A percentile compares a stretch with the other conserved stretches of the same genome.
These are phyloP conservation scores for Bimastos eiseni DNA, from an alignment of 2,888 invertebrate genomes.

Conservation along the genomic window DNA sequence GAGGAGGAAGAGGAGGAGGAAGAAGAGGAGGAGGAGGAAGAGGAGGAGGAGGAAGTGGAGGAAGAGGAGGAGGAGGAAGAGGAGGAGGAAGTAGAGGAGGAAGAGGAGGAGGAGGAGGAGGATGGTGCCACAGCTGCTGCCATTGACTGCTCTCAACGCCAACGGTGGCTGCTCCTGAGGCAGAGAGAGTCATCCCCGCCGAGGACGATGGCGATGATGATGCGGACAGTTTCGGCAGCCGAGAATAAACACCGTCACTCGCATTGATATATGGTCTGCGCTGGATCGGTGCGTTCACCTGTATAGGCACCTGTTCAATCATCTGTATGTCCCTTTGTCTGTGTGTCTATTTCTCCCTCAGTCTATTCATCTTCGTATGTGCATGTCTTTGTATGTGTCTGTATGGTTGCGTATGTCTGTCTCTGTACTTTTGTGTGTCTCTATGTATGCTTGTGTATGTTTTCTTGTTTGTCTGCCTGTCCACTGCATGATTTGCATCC, in stretches of 20 bases:
- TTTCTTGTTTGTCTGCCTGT: not conserved
- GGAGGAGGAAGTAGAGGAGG: not conserved
- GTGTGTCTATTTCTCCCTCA: not conserved
- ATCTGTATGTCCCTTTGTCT: not conserved
- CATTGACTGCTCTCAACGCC: not conserved
- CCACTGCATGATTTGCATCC: too few relatives aligned
- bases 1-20: too few relatives aligned
- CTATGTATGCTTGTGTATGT: not conserved
- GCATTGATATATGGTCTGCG: not conserved
- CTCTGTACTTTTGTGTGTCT: not conserved
- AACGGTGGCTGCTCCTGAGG: not conserved
- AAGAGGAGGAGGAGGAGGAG: too few relatives aligned
- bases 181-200: not conserved
- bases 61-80: not conserved
- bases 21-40: not conserved
- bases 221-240: constrained; percentile 13
- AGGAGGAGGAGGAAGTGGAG: too few relatives aligned
- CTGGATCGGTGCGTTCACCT: not conserved
- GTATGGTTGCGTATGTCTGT: not conserved
- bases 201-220: not conserved
- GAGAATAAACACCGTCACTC: not conserved
- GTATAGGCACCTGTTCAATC: not conserved
- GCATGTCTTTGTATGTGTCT: not conserved
- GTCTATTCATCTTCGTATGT: too few relatives aligned
- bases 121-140: too few relatives aligned